A percentile compares a stretch with the other conserved stretches of the same genome.
phyloP scores from a whole-genome alignment of 2,113 vertebrate species.

The Notarius lentiginosus region DNA sequence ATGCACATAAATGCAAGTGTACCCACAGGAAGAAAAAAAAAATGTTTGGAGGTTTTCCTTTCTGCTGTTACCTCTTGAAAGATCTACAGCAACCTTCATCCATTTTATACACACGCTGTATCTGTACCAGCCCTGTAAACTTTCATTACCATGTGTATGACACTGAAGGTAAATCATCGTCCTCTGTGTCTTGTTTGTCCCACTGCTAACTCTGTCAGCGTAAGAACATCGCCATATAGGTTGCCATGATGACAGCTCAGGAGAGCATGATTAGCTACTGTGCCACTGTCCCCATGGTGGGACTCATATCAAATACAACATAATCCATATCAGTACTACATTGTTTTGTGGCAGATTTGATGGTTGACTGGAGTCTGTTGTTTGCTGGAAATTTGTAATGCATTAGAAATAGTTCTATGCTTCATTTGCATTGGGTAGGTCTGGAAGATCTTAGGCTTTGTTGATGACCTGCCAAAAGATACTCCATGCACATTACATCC shows the following conservation, averaged over 20 bases:
- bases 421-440: background rate
- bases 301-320: background rate
- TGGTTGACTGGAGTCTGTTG: conserved; percentile 14
- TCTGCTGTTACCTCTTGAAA: background rate
- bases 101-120: background rate
- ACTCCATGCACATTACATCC: background rate
- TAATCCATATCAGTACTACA: conserved; percentile 2
- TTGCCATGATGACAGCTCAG: conserved; percentile 9
- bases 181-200: conserved; percentile 28
- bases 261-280: background rate
- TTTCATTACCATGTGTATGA: background rate
- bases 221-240: conserved; percentile 45
- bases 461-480: background rate
- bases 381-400: conserved; percentile 1
- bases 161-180: background rate
- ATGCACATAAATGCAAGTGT: background rate
- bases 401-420: conserved; percentile 2
- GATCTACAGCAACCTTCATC: background rate
- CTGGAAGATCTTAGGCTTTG: background rate
- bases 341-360: conserved; percentile 13
- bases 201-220: conserved; percentile 9
- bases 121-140: conserved; percentile 1
- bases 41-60: background rate
- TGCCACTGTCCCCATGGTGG: background rate
- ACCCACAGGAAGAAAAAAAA: background rate